Evolutionary conservation across 1,140 invertebrate species (phyloP).

Genomic region (Aphaenogaster rudis): DNA sequence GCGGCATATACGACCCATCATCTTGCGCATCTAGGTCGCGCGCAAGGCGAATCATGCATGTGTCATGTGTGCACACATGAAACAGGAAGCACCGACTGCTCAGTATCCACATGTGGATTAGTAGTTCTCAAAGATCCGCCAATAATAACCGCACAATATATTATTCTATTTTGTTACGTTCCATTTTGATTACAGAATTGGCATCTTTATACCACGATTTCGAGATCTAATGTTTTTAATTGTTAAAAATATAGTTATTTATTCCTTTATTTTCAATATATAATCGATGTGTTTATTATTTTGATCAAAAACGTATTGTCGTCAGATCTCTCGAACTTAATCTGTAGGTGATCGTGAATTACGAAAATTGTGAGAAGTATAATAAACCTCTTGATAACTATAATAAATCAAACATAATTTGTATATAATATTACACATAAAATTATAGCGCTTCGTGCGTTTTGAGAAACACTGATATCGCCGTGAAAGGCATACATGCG

Average conservation of each 20-base stretch:
- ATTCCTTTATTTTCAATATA: neutral
- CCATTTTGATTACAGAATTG: neutral
- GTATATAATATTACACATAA: neutral
- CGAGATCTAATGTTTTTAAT: neutral
- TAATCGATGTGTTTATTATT: neutral
- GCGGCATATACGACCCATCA: slow-evolving; percentile 2
- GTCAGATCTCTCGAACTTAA: neutral
- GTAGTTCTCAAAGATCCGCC: slow-evolving; percentile 27
- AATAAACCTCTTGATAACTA: neutral
- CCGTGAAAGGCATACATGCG: neutral
- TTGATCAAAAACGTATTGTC: neutral
- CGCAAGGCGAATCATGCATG: neutral
- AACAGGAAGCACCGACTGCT: neutral
- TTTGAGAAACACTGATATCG: slow-evolving; percentile 38
- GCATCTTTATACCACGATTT: neutral
- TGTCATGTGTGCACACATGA: neutral
- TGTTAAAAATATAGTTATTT: neutral
- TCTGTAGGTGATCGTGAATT: neutral
- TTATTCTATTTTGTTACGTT: neutral
- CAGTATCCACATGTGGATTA: neutral
- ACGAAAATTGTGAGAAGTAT: neutral
- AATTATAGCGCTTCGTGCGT: neutral
- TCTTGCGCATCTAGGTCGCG: slow-evolving; percentile 29
- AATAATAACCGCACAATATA: neutral
- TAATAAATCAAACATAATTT: neutral